phyloP scores from a whole-genome alignment of 2,113 vertebrate species.

The Lathamus discolor region DNA sequence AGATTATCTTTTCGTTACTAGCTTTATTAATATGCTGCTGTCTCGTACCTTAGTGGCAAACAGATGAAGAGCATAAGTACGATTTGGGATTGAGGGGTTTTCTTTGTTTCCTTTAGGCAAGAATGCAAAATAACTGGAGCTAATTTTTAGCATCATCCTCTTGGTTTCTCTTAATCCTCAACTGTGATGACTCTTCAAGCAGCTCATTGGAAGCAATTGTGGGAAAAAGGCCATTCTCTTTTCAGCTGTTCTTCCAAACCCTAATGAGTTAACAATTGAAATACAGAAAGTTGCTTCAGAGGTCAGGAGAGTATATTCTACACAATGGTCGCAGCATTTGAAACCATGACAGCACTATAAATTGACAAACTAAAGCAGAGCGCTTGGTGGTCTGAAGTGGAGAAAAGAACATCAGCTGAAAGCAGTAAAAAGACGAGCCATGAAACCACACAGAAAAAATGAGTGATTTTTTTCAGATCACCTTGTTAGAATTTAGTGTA shows the following conservation, averaged over 20 bases:
- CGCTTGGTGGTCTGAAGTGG: conserved; percentile 71
- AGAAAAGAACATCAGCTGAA: conserved; percentile 69
- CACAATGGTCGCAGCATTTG: conserved; percentile 86
- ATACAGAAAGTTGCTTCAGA: conserved; percentile 79
- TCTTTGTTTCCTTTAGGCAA: conserved; percentile 9
- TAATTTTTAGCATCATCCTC: conserved; percentile 41
- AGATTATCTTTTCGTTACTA: background rate
- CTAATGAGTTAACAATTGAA: conserved; percentile 87
- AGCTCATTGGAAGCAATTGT: conserved; percentile 75
- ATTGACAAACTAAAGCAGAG: conserved; percentile 80
- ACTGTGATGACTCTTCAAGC: conserved; percentile 36
- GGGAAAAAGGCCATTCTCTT: conserved; percentile 79
- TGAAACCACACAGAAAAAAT: conserved; percentile 71
- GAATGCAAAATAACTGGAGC: background rate
- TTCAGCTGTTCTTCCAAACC: conserved; percentile 73
- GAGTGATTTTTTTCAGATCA: conserved; percentile 67
- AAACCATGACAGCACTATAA: conserved; percentile 91
- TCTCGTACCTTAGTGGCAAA: background rate
- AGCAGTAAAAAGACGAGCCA: conserved; percentile 68
- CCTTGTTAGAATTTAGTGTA: conserved; percentile 74
- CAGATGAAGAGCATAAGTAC: background rate
- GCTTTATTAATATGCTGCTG: background rate
- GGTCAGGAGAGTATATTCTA: conserved; percentile 78
- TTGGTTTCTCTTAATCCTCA: conserved; percentile 53
- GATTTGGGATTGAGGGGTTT: background rate